These are phyloP conservation scores for Crepidodera aurea DNA, from an alignment of 2,888 invertebrate species.

Conservation along the genomic window DNA sequence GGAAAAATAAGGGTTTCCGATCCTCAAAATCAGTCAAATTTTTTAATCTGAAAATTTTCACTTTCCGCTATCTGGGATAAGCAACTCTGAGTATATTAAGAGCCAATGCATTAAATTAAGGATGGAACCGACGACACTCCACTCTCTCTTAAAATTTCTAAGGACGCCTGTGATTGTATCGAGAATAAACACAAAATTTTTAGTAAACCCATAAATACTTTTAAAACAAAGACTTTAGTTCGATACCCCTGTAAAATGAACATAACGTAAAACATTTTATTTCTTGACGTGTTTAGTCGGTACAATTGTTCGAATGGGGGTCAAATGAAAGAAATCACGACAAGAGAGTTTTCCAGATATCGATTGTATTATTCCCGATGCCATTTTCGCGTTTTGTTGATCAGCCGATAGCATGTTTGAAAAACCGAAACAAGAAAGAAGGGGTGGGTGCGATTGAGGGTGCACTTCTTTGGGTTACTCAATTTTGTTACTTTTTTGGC, in stretches of 20 bases:
- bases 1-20: too few relatives aligned
- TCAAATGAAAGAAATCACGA: conserved; percentile 18
- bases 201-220: not conserved
- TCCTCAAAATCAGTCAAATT: too few relatives aligned
- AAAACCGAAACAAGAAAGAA: conserved; percentile 34
- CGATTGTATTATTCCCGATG: conserved; percentile 45
- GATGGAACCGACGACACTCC: too few relatives aligned
- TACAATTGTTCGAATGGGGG: conserved; percentile 5
- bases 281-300: not conserved
- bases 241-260: not conserved
- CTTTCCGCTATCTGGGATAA: too few relatives aligned
- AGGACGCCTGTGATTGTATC: too few relatives aligned
- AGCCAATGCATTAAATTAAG: too few relatives aligned
- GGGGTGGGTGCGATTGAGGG: conserved; percentile 27
- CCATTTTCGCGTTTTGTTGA: conserved; percentile 49
- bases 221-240: not conserved
- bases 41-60: too few relatives aligned
- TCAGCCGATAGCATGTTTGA: conserved; percentile 40
- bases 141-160: too few relatives aligned
- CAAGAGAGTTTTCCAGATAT: conserved; percentile 17
- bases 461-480: not conserved
- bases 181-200: too few relatives aligned
- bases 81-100: too few relatives aligned
- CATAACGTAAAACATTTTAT: not conserved
- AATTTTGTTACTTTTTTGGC: too few relatives aligned